These are phyloP conservation scores for Drosophila rufa DNA, from an alignment of 1,140 invertebrate genomes.

Conservation along the genomic window DNA sequence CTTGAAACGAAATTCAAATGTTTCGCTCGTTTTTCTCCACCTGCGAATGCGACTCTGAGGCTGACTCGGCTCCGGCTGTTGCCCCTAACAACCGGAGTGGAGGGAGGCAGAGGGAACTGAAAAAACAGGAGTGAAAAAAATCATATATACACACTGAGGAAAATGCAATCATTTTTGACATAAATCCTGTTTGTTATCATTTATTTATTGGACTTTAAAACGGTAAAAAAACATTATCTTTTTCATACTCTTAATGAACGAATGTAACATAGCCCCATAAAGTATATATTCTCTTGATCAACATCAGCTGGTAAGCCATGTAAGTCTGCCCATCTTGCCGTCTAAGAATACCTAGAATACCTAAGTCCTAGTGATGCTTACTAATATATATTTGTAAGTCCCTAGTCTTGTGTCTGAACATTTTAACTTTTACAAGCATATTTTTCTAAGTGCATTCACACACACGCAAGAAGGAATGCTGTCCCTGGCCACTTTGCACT, in stretches of 20 bases:
- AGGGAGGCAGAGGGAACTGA: background rate
- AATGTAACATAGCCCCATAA: no score
- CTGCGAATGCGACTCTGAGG: constrained; percentile 32
- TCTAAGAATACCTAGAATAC: no score
- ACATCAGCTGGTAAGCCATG: no score
- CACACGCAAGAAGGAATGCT: constrained; percentile 49
- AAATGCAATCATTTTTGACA: background rate
- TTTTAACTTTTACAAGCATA: background rate
- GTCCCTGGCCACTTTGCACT: constrained; percentile 76
- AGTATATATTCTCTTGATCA: no score
- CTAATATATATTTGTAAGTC: background rate
- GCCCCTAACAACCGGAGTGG: constrained; percentile 58
- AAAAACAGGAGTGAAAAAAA: constrained; percentile 18
- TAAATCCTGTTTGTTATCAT: no score
- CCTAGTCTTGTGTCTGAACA: no score
- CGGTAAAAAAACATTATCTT: no score
- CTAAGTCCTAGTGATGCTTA: background rate
- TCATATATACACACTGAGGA: constrained; percentile 3
- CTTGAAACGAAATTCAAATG: constrained; percentile 80
- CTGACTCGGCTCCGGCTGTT: constrained; percentile 46
- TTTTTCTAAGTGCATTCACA: constrained; percentile 23
- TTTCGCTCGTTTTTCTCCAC: constrained; percentile 54
- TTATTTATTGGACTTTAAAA: no score
- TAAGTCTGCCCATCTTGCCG: no score
- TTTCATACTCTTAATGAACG: no score